A percentile compares a stretch with the other conserved stretches of the same genome.
phyloP scores from a whole-genome alignment of 2,797 vertebrate genomes.

The Salmo trutta region DNA sequence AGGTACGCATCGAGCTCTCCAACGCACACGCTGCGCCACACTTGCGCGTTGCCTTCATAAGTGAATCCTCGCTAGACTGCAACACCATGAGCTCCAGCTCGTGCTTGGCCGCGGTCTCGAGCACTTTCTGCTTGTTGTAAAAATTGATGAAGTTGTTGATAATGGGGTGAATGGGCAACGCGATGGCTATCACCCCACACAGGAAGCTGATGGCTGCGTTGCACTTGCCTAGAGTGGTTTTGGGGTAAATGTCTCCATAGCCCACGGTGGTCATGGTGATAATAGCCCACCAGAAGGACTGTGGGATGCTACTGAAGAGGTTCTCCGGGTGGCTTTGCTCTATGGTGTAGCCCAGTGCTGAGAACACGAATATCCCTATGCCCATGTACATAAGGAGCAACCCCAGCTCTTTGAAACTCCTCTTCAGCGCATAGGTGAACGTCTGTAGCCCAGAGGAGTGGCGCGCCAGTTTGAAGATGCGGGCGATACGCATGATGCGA shows the following conservation, averaged over 20 bases:
- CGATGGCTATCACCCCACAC: slow-evolving; percentile 95
- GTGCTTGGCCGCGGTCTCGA: slow-evolving; percentile 94
- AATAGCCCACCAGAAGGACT: slow-evolving; percentile 99
- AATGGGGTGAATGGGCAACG: slow-evolving; percentile 95
- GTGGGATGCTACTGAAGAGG: slow-evolving; percentile 95
- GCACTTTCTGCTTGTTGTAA: slow-evolving; percentile 93
- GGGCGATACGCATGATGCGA: slow-evolving; percentile 91
- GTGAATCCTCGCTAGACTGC: slow-evolving; percentile 69
- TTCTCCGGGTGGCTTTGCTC: slow-evolving; percentile 96
- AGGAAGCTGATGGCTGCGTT: slow-evolving; percentile 97
- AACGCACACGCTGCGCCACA: slow-evolving; percentile 25
- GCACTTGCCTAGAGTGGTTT: slow-evolving; percentile 93
- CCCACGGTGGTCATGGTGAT: slow-evolving; percentile 99
- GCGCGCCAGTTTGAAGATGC: slow-evolving; percentile 95
- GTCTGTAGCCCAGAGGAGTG: slow-evolving; percentile 96
- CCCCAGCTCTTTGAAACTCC: slow-evolving; percentile 94
- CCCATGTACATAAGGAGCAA: slow-evolving; percentile 97
- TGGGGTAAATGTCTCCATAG: slow-evolving; percentile 96
- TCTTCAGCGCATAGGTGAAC: slow-evolving; percentile 92
- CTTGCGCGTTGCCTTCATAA: slow-evolving; percentile 54
- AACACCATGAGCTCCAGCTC: slow-evolving; percentile 95
- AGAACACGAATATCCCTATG: slow-evolving; percentile 97
- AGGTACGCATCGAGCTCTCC: slow-evolving; percentile 51
- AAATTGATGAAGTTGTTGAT: slow-evolving; percentile 98
- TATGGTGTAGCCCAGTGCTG: slow-evolving; percentile 94